These are phyloP conservation scores for Catharus fuscescens DNA, from an alignment of 2,113 vertebrate genomes.

Conservation along the genomic window DNA sequence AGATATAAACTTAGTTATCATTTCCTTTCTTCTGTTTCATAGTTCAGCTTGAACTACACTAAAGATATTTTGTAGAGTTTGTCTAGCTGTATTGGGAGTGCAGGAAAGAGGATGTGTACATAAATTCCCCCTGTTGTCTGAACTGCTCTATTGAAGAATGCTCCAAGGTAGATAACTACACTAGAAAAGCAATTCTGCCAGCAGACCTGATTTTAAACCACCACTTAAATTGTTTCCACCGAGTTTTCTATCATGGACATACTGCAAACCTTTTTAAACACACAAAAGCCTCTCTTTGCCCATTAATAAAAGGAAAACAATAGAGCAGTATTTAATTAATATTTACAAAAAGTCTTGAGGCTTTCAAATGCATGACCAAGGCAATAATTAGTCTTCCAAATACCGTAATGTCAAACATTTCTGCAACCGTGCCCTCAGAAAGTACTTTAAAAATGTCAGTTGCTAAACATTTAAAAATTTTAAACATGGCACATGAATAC, in stretches of 20 bases:
- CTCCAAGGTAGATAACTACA: neutral
- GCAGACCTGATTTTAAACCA: neutral
- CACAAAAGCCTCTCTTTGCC: neutral
- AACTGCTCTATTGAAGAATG: neutral
- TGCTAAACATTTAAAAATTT: neutral
- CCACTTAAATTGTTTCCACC: neutral
- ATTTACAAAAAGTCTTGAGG: conserved; percentile 18
- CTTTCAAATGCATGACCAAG: neutral
- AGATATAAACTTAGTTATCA: neutral
- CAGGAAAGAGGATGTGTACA: neutral
- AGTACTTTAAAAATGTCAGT: neutral
- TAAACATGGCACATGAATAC: neutral
- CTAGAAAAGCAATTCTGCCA: neutral
- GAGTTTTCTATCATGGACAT: neutral
- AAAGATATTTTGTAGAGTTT: neutral
- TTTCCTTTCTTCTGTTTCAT: neutral
- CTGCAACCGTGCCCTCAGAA: neutral
- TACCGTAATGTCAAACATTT: neutral
- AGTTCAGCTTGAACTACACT: neutral
- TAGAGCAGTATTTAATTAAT: conserved; percentile 6
- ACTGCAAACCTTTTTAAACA: neutral
- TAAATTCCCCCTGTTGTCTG: neutral
- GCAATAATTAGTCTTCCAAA: neutral
- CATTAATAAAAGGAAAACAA: conserved; percentile 17
- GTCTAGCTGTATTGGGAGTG: neutral